These are phyloP conservation scores for Odontamblyopus rebecca DNA, from an alignment of 2,797 vertebrate genomes.

Conservation along the genomic window DNA sequence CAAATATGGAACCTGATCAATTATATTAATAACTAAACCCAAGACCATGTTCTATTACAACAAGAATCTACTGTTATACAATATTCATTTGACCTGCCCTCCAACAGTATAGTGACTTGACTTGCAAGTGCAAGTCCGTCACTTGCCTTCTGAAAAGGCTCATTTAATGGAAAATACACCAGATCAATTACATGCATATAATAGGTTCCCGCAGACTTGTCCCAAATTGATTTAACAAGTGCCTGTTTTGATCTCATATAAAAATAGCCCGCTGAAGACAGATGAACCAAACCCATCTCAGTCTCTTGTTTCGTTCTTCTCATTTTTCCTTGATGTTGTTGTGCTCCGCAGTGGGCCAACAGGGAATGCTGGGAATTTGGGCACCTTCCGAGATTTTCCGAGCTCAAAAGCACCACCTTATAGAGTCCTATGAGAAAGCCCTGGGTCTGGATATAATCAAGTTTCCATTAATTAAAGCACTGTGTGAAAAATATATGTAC, in stretches of 20 bases:
- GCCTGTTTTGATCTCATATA: background rate
- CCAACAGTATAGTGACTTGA: no score
- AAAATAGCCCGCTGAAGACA: background rate
- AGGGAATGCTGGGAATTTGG: constrained; percentile 44
- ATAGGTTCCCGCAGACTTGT: no score
- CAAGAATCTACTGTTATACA: no score
- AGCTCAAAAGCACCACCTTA: background rate
- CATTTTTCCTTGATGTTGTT: constrained; percentile 14
- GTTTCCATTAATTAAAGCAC: constrained; percentile 41
- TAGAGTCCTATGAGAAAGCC: constrained; percentile 12
- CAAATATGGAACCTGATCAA: no score
- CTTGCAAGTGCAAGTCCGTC: no score
- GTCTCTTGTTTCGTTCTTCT: constrained; percentile 10
- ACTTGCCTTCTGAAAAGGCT: no score
- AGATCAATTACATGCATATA: no score
- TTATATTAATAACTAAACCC: no score
- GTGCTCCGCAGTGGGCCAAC: constrained; percentile 27
- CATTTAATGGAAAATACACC: no score
- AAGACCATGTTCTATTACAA: no score
- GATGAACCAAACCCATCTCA: constrained; percentile 7
- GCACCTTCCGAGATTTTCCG: constrained; percentile 12
- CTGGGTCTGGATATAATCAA: constrained; percentile 15
- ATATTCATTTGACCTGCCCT: no score
- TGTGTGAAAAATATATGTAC: constrained; percentile 16
- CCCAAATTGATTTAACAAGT: background rate